These are phyloP conservation scores for Propithecus perrieri DNA, from an alignment of 2,797 vertebrate genomes.

Conservation along the genomic window DNA sequence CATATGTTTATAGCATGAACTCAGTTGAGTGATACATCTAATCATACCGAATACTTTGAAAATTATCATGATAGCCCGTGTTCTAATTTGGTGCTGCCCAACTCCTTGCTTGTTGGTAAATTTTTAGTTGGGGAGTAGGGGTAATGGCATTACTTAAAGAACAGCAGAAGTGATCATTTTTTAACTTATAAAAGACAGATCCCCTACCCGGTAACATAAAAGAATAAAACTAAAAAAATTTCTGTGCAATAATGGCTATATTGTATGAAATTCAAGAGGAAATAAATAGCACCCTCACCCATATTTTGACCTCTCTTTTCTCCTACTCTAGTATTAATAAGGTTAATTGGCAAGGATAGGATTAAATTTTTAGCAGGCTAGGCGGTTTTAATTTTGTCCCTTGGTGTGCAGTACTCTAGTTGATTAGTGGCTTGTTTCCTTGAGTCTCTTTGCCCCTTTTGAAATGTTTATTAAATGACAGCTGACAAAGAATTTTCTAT, in stretches of 20 bases:
- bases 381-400: conserved; percentile 63
- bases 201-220: no score
- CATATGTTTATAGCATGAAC: neutral
- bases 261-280: neutral
- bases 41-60: conserved; percentile 17
- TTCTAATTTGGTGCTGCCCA: neutral
- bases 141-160: neutral
- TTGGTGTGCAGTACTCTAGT: neutral
- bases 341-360: conserved; percentile 69
- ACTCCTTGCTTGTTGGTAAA: neutral
- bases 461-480: conserved; percentile 31
- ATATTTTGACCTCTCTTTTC: conserved; percentile 14
- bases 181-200: neutral
- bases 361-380: conserved; percentile 71
- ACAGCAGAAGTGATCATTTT: neutral
- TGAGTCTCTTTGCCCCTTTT: conserved; percentile 41
- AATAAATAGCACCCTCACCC: conserved; percentile 13
- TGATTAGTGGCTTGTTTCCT: conserved; percentile 45
- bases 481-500: conserved; percentile 3
- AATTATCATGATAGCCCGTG: neutral
- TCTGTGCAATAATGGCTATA: neutral
- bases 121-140: neutral
- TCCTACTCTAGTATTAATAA: conserved; percentile 63
- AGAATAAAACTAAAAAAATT: neutral
- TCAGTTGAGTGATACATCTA: neutral